phyloP scores from a whole-genome alignment of 2,888 invertebrate species.

The Microctonus aethiopoides region DNA sequence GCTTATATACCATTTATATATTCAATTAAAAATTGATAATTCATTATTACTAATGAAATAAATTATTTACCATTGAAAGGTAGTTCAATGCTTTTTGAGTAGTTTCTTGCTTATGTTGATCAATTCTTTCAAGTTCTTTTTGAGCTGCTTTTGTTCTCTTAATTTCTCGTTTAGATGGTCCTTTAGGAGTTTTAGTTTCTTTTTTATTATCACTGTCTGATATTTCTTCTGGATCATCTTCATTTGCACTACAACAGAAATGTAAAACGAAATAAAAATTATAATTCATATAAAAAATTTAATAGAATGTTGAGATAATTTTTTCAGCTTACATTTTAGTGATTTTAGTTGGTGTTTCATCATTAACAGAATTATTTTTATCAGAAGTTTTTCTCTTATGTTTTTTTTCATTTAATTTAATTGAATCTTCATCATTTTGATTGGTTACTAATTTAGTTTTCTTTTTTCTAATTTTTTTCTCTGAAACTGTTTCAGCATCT shows the following conservation, averaged over 20 bases:
- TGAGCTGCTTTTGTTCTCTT: slow-evolving; percentile 75
- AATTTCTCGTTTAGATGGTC: slow-evolving; percentile 74
- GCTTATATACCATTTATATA: background rate
- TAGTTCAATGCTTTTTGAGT: slow-evolving; percentile 76
- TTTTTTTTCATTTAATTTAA: background rate
- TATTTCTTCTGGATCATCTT: slow-evolving; percentile 49
- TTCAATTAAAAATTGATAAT: background rate
- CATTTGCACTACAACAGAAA: slow-evolving; percentile 16
- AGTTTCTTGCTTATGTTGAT: slow-evolving; percentile 70
- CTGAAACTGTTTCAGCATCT: background rate
- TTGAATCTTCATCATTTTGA: slow-evolving; percentile 12
- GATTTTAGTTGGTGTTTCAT: background rate
- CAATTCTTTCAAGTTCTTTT: slow-evolving; percentile 70
- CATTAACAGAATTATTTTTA: background rate
- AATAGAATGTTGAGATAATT: background rate
- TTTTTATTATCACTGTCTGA: slow-evolving; percentile 45
- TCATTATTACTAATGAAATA: background rate
- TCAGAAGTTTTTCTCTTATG: slow-evolving; percentile 5
- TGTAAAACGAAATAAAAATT: background rate
- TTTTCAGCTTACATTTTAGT: background rate
- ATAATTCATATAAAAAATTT: background rate
- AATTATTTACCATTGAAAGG: slow-evolving; percentile 67
- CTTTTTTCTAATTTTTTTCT: slow-evolving; percentile 5
- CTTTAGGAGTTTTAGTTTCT: slow-evolving; percentile 52
- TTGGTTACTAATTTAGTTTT: background rate